Percentiles rank a stretch among this genome's conserved stretches.
Evolutionary conservation across 2,113 vertebrate species (phyloP).

Genomic region (Condylura cristata): DNA sequence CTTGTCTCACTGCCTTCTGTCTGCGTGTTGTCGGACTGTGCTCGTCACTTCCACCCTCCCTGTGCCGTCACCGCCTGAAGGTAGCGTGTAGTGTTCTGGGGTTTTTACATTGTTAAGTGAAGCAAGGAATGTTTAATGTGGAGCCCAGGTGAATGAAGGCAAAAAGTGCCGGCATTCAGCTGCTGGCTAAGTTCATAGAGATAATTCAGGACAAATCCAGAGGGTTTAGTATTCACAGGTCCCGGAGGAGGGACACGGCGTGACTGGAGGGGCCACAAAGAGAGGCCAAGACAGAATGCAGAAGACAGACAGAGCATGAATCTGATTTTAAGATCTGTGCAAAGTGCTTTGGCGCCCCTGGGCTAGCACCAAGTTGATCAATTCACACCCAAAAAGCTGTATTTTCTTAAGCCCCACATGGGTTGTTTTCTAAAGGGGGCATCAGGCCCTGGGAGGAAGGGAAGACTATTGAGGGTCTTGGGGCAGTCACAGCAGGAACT

Average conservation of each 20-base stretch:
- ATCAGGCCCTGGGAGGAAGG: background rate
- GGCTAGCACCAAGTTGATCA: background rate
- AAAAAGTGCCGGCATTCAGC: background rate
- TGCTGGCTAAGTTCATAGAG: background rate
- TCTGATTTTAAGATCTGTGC: background rate
- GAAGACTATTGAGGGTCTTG: background rate
- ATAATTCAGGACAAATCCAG: background rate
- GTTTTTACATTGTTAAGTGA: slow-evolving; percentile 9
- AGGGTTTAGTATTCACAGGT: background rate
- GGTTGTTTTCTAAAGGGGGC: background rate
- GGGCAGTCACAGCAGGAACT: background rate
- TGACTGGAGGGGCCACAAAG: background rate
- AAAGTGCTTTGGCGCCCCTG: background rate
- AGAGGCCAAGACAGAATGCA: background rate
- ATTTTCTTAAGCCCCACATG: background rate
- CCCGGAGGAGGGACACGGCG: no score
- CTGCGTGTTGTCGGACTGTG: background rate
- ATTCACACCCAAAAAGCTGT: background rate
- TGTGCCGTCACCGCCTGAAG: background rate
- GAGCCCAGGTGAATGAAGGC: no score
- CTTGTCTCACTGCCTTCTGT: background rate
- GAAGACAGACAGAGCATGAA: background rate
- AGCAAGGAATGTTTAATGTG: background rate
- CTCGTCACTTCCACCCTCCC: no score
- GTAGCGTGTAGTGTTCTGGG: background rate